Evolutionary conservation across 1,140 invertebrate species (phyloP), one percentile per base, ranked within the genome.

Genomic region (Leptinotarsa lineolata): DNA sequence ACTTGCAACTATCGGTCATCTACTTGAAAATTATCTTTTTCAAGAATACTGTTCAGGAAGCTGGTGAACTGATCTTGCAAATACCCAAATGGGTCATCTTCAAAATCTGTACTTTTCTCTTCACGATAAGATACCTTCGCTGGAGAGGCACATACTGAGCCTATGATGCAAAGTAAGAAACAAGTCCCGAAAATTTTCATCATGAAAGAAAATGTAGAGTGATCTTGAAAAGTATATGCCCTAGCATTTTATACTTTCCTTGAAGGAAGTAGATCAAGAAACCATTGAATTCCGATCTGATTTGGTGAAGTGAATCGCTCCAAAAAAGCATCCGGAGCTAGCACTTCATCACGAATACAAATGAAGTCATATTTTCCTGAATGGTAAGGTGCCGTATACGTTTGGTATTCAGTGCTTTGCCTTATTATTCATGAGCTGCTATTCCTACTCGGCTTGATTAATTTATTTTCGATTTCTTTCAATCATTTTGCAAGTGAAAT

Each of bases 21-120:
- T 78, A 78, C 77, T 60, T 78, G 18, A 48, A 71, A 92, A 72
- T 88, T 90, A 79, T 94, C 92, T 84, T 93, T 92, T 82, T 90
- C 90, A 84, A 93, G 89, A 77, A 94, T 88, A 81, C 90, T 90
- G 82, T 94, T 92, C 78, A 94, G 85, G 64, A 94, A 88, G 68
- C 91, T 90, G 83, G 93, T 90, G 64, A 93, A 89, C 81, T 92
- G 93, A 85, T 90, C 92, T 84, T 94, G 94, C 84, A 94, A 91
- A 85, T 93, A 94, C 24, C 92, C 89, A 59, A 93, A 88, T 8
- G 92, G 91, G 81, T 94, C 93, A 79, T 91, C 91, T 30, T 80
- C 80, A 46, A 88, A 81, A 92, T 94, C 77, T 92, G 89, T 22
- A 86, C 86, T 78, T 90, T 89, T 83, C 92, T 91, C 81, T 93